A percentile compares a stretch with the other conserved stretches of the same genome.
phyloP scores from a whole-genome alignment of 1,140 invertebrate genomes.

The Lysiphlebus fabarum region DNA sequence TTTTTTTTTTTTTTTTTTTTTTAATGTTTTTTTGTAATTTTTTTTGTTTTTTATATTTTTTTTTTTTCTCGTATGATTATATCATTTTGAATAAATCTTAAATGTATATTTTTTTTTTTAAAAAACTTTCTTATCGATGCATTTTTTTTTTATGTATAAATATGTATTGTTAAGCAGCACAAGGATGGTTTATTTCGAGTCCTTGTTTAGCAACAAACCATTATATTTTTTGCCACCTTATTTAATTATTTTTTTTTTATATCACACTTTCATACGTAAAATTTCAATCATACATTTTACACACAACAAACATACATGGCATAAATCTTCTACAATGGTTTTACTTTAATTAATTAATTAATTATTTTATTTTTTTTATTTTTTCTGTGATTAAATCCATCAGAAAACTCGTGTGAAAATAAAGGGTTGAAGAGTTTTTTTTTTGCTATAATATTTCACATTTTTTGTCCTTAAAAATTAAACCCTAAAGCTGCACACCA shows the following conservation, averaged over 20 bases:
- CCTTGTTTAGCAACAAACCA: constrained; percentile 44
- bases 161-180: constrained; percentile 53
- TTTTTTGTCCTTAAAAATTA: constrained; percentile 21
- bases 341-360: constrained; percentile 11
- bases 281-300: constrained; percentile 23
- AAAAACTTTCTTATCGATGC: constrained; percentile 52
- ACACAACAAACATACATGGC: no score
- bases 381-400: constrained; percentile 29
- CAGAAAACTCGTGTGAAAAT: constrained; percentile 36
- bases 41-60: no score
- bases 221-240: constrained; percentile 24
- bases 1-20: constrained; percentile 40
- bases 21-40: constrained; percentile 34
- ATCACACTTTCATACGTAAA: constrained; percentile 11
- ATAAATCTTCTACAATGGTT: no score
- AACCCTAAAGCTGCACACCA: constrained; percentile 26
- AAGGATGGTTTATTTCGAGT: constrained; percentile 47
- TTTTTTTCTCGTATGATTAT: constrained; percentile 48
- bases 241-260: no score
- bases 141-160: constrained; percentile 50
- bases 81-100: constrained; percentile 53
- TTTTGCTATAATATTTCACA: constrained; percentile 14
- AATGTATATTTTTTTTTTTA: constrained; percentile 47
- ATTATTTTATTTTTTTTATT: constrained; percentile 20
- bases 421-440: constrained; percentile 42